Evolutionary conservation across 2,888 invertebrate genomes (phyloP).

Genomic region (Adelphocoris suturalis): DNA sequence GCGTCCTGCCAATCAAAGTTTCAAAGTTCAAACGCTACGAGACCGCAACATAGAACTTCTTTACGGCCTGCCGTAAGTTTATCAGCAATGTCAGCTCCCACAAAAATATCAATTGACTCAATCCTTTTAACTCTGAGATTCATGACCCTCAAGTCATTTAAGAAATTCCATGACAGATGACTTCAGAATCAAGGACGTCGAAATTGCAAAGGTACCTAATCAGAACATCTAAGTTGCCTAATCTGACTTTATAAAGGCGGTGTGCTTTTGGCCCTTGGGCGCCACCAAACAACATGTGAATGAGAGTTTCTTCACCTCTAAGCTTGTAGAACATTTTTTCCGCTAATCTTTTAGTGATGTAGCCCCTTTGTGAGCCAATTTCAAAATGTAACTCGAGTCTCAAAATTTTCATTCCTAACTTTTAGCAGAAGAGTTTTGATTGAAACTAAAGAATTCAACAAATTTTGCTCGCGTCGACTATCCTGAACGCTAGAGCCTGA

Average conservation of each 20-base stretch:
- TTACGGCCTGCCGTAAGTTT: constrained; percentile 46
- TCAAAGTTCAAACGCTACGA: constrained; percentile 57
- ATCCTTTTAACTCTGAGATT: constrained; percentile 31
- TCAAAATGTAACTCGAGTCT: constrained; percentile 6
- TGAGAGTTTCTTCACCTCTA: background rate
- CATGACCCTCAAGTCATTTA: background rate
- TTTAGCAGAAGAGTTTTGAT: constrained; percentile 52
- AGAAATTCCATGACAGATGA: constrained; percentile 33
- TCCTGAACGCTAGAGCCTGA: no score
- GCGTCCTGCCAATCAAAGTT: constrained; percentile 57
- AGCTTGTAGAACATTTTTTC: background rate
- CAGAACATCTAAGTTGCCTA: background rate
- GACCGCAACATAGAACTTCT: constrained; percentile 3
- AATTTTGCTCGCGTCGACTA: background rate
- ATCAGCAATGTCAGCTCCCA: no score
- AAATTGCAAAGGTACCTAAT: constrained; percentile 55
- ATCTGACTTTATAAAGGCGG: background rate
- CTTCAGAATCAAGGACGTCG: constrained; percentile 49
- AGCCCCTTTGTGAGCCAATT: constrained; percentile 49
- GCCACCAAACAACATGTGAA: constrained; percentile 58
- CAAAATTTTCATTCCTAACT: background rate
- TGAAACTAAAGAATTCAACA: background rate
- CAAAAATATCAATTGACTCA: constrained; percentile 45
- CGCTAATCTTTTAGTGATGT: constrained; percentile 33
- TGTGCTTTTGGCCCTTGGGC: background rate